Evolutionary conservation across 2,888 invertebrate species (phyloP).

Genomic region (Oligia fasciuncula): DNA sequence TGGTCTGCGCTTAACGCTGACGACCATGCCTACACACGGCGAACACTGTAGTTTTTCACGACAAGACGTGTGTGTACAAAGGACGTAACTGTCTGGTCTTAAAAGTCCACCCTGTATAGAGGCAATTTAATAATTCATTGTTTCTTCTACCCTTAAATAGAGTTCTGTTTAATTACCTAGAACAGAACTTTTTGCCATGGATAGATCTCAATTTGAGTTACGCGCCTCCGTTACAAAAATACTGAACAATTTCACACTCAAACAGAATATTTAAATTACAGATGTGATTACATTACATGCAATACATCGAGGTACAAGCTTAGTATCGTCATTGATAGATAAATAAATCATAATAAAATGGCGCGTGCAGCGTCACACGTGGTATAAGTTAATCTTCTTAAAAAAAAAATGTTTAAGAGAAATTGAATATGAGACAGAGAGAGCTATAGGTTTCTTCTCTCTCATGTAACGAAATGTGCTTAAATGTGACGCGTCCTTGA

Average conservation of each 20-base stretch:
- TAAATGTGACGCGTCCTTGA: not conserved
- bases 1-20: too few species aligned
- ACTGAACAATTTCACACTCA: conserved; percentile 61
- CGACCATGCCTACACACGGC: too few species aligned
- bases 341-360: not conserved
- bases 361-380: too few species aligned
- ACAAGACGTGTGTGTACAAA: too few species aligned
- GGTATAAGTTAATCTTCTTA: too few species aligned
- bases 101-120: not conserved
- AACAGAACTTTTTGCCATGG: not conserved
- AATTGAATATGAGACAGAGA: not conserved
- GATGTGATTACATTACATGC: conserved; percentile 62
- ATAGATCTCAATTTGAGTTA: conserved; percentile 4
- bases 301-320: conserved; percentile 39
- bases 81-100: not conserved
- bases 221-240: conserved; percentile 57
- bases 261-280: conserved; percentile 41
- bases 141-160: not conserved
- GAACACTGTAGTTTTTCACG: too few species aligned
- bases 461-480: not conserved
- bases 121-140: not conserved
- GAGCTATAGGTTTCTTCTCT: not conserved
- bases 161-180: not conserved
- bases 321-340: conserved; percentile 49
- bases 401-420: too few species aligned